Evolutionary conservation across 2,797 vertebrate species (phyloP).

Genomic region (Bradypus variegatus): DNA sequence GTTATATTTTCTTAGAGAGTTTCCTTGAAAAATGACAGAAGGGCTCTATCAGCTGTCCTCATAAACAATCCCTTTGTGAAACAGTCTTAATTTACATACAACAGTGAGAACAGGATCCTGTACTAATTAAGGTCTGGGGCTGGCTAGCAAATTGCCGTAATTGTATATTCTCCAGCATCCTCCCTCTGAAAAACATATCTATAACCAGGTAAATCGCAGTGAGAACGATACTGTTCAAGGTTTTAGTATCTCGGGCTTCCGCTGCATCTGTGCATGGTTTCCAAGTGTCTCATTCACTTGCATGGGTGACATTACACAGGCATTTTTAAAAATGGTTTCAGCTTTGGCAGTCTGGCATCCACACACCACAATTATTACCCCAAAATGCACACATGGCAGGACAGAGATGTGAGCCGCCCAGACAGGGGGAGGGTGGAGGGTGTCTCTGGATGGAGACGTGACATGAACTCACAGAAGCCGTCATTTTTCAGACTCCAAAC

Average conservation of each 20-base stretch:
- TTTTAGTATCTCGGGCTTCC: slow-evolving; percentile 53
- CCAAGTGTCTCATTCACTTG: slow-evolving; percentile 23
- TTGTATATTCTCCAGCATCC: slow-evolving; percentile 49
- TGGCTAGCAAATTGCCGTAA: slow-evolving; percentile 55
- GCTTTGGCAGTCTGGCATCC: slow-evolving; percentile 25
- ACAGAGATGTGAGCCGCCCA: not conserved
- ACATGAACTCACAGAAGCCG: accelerated
- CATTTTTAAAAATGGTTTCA: slow-evolving; percentile 32
- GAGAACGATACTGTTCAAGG: slow-evolving; percentile 39
- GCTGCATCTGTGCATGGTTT: slow-evolving; percentile 53
- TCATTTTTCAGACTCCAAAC: not conserved
- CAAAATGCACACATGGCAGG: not conserved
- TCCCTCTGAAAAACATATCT: slow-evolving; percentile 45
- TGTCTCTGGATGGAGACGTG: not conserved
- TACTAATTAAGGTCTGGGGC: slow-evolving; percentile 54
- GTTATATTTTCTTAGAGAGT: slow-evolving; percentile 47
- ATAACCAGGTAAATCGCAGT: slow-evolving; percentile 13
- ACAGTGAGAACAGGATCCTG: slow-evolving; percentile 43
- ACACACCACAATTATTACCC: not conserved
- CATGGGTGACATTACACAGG: slow-evolving; percentile 43
- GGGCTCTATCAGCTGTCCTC: slow-evolving; percentile 17
- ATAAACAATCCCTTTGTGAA: slow-evolving; percentile 50
- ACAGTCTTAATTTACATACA: slow-evolving; percentile 60
- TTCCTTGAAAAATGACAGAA: slow-evolving; percentile 48
- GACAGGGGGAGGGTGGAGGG: not conserved